A percentile compares a stretch with the other conserved stretches of the same genome.
phyloP scores from a whole-genome alignment of 2,888 invertebrate genomes.

The Ochropleura plecta region DNA sequence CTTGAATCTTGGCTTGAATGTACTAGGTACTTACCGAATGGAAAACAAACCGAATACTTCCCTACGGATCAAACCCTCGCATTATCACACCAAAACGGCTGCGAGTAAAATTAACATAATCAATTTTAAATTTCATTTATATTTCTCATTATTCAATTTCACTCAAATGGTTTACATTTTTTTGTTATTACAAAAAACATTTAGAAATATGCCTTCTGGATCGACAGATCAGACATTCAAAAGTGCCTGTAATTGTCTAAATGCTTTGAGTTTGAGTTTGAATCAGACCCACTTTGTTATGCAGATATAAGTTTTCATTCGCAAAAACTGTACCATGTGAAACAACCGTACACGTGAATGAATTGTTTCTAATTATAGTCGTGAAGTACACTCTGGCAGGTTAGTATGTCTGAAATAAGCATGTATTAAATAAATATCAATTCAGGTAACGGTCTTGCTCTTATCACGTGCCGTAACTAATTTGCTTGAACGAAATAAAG shows the following conservation, averaged over 20 bases:
- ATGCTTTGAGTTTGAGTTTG: too few relatives aligned
- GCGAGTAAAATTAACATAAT: neutral
- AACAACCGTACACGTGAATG: slow-evolving; percentile 7
- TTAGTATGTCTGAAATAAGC: slow-evolving; percentile 1
- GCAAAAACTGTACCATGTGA: slow-evolving; percentile 11
- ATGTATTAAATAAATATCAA: slow-evolving; percentile 2
- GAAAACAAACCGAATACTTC: neutral
- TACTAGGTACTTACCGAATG: neutral
- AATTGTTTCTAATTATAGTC: slow-evolving; percentile 18
- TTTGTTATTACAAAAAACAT: too few relatives aligned
- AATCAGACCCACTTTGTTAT: neutral
- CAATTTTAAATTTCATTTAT: neutral
- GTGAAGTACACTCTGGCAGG: slow-evolving; percentile 1
- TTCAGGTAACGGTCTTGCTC: slow-evolving; percentile 7
- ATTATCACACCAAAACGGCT: neutral
- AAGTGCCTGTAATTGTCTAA: too few relatives aligned
- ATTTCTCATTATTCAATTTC: too few relatives aligned
- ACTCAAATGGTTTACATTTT: too few relatives aligned
- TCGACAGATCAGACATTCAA: too few relatives aligned
- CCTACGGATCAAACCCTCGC: neutral
- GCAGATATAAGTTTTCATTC: neutral
- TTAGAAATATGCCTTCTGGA: too few relatives aligned
- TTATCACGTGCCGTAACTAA: slow-evolving; percentile 21
- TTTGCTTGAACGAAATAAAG: slow-evolving; percentile 40
- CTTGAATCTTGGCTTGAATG: neutral